Conservation (phyloP, 2,113 vertebrate species). For the Phrynosoma platyrhinos region DNA sequence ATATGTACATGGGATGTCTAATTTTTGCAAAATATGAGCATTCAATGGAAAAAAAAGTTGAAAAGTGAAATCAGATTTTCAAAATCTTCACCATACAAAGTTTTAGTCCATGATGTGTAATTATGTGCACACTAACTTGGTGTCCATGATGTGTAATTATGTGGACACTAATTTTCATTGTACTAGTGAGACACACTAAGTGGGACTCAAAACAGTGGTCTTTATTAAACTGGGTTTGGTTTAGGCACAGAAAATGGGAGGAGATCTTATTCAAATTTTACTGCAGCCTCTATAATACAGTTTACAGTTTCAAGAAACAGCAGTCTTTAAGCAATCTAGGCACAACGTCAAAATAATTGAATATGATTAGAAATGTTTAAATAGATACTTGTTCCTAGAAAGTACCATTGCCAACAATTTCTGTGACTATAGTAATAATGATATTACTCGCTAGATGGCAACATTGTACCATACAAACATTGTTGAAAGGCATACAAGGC, state of each 20-base stretch:
- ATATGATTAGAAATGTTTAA: conserved; percentile 32
- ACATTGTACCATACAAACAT: conserved; percentile 46
- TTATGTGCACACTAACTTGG: background rate
- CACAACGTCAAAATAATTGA: conserved; percentile 31
- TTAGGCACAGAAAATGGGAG: background rate
- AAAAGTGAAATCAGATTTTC: no score
- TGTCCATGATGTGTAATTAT: background rate
- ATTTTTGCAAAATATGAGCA: no score
- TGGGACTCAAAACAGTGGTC: background rate
- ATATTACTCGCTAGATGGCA: conserved; percentile 71
- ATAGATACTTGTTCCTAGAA: background rate
- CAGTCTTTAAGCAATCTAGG: background rate
- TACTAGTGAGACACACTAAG: background rate
- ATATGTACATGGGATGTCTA: no score
- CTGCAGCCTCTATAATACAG: background rate
- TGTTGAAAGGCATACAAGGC: background rate
- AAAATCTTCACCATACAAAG: no score
- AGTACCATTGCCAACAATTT: background rate
- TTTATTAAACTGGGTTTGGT: background rate
- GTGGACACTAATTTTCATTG: background rate
- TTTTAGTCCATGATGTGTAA: background rate
- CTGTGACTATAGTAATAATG: background rate
- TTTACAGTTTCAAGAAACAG: background rate
- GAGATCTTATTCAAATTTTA: background rate
- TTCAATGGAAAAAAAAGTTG: no score